Evolutionary conservation across 2,113 vertebrate genomes (phyloP).

Genomic region (Cottus gobio): DNA sequence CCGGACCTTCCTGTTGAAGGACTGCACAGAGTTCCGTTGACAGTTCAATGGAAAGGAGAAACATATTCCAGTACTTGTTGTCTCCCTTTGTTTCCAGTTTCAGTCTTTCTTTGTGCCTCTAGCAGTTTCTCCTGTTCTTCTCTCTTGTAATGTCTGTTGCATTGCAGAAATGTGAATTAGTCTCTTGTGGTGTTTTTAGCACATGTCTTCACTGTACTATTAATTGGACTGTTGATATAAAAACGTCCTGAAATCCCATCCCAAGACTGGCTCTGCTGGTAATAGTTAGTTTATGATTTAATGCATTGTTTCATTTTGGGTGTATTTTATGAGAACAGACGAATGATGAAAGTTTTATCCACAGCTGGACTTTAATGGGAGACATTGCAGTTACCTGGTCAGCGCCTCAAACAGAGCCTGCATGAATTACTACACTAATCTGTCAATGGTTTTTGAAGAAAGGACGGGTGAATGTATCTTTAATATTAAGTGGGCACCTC

Average conservation of each 20-base stretch:
- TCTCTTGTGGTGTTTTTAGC: not conserved
- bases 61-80: not conserved
- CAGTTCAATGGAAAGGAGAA: slow-evolving; percentile 15
- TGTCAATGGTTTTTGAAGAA: not conserved
- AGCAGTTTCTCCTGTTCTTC: not conserved
- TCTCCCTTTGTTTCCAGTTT: slow-evolving; percentile 11
- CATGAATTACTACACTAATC: not conserved
- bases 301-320: not conserved
- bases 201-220: not conserved
- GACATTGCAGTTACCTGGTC: not conserved
- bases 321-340: not conserved
- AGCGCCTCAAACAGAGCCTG: not conserved
- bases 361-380: not conserved
- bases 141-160: not conserved
- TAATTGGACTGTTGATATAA: slow-evolving; percentile 3
- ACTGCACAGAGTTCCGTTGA: slow-evolving; percentile 51
- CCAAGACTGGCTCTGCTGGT: not conserved
- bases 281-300: not conserved
- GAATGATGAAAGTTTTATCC: not conserved
- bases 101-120: not conserved
- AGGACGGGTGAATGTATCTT: not conserved
- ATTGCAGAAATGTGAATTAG: not conserved
- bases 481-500: not conserved
- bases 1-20: slow-evolving; percentile 52
- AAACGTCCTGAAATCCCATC: not conserved